A percentile compares a stretch with the other conserved stretches of the same genome.
Evolutionary conservation across 2,113 vertebrate species (phyloP).

Genomic region (Xenopus borealis): DNA sequence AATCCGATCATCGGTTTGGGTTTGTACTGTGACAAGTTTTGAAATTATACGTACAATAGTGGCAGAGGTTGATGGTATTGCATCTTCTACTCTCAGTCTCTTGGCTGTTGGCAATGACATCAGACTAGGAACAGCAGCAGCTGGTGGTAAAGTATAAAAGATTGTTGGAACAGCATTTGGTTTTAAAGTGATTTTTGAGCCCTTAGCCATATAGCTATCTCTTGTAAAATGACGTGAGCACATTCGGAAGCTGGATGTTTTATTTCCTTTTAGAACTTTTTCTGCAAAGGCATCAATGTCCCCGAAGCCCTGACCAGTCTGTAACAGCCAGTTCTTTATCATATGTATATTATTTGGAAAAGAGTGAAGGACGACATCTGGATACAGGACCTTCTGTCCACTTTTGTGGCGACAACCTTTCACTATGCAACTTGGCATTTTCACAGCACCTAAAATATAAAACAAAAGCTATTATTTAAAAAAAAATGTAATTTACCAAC

Average conservation of each 20-base stretch:
- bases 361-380: background rate
- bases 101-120: background rate
- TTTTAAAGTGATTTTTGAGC: background rate
- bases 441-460: background rate
- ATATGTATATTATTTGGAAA: background rate
- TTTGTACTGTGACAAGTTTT: background rate
- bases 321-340: background rate
- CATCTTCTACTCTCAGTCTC: background rate
- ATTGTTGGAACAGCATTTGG: background rate
- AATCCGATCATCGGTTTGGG: background rate
- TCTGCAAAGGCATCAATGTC: background rate
- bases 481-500: too few species aligned
- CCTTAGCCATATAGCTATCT: background rate
- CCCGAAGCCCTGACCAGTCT: rapidly evolving
- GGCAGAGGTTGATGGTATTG: background rate
- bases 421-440: background rate
- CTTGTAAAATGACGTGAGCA: background rate
- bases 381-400: background rate
- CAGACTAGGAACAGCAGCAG: background rate
- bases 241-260: background rate
- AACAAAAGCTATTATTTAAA: too few species aligned
- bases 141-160: background rate
- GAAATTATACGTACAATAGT: background rate
- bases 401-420: background rate
- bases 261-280: background rate